Evolutionary conservation across 2,797 vertebrate species (phyloP).

Genomic region (Picus viridis): DNA sequence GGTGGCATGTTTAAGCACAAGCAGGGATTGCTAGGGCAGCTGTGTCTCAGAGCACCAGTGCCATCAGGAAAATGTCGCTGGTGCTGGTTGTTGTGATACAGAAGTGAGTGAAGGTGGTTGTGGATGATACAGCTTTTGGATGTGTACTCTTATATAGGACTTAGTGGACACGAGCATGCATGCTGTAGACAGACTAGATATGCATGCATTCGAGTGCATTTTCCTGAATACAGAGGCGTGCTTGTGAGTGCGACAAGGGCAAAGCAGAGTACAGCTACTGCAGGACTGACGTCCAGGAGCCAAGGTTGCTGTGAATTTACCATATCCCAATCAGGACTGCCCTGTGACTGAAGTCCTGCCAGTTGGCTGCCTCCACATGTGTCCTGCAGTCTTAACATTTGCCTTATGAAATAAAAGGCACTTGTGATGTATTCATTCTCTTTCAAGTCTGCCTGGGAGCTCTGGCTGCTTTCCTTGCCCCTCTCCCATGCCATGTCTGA

Average conservation of each 20-base stretch:
- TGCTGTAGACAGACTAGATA: not conserved
- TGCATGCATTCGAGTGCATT: not conserved
- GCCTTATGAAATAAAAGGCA: conserved; percentile 60
- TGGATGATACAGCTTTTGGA: not conserved
- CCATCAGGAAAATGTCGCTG: not conserved
- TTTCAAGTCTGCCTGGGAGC: conserved; percentile 59
- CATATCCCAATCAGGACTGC: conserved; percentile 23
- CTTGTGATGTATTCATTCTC: conserved; percentile 53
- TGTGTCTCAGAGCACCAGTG: not conserved
- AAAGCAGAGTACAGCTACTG: not conserved
- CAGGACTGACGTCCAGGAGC: not conserved
- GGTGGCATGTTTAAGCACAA: not conserved
- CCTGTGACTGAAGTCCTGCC: conserved; percentile 61
- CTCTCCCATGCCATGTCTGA: conserved; percentile 3
- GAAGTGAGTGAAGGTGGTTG: not conserved
- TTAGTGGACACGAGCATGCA: accelerated
- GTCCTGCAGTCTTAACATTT: conserved; percentile 54
- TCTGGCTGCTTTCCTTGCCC: conserved; percentile 32
- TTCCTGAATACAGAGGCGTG: not conserved
- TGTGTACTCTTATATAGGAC: not conserved
- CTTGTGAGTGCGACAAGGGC: not conserved
- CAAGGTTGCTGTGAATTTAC: conserved; percentile 50
- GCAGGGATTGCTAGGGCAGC: not conserved
- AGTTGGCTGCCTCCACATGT: conserved; percentile 41
- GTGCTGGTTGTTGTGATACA: not conserved